Evolutionary conservation across 2,888 invertebrate genomes (phyloP), one percentile per base, ranked within the genome.

Genomic region (Erebia palarica): DNA sequence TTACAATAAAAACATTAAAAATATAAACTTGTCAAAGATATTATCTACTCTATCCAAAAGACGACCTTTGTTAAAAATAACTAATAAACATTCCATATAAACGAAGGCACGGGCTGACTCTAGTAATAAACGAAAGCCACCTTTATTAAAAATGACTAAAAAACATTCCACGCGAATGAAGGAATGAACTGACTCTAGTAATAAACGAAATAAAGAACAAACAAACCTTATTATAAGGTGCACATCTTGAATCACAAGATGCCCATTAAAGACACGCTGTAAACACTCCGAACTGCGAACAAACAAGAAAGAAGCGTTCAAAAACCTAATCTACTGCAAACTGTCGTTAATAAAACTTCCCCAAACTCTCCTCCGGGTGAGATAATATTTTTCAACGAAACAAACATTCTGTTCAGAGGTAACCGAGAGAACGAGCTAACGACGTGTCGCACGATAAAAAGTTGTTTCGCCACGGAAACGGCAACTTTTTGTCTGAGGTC

Each of bases 261-360:
- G 57, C 16, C 59, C 70, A 68, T 66, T 72, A 61, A 61, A 61
- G 69, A 69, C 70, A 70, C 60, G 69, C 66, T 66, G 73, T 68
- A 65, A 71, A 71, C 73, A 73, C 68, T 70, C 61, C 59, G 58
- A 69, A 70, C 67, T 70, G 64, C 67, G 63, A 75, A 73, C 73
- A 73, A 75, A 71, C 71, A 71, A 71, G 64, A 71, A 71, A 67
- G 69, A 73, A 73, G 69, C 71, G 55, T 71, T 73, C 68, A 68
- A 75, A 75, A 73, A 75, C 75, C 68, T 73, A 75, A 73, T 73
- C 27, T 82, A 81, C 85, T 81, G 83, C 80, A 78, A 87, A 89
- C 85, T 87, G 88, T 87, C 90, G 90, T 90, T 90, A 90, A 87
- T 88, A 88, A 85, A 90, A 89, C 85, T 87, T 86, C 81, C 77